Base-by-base conservation (phyloP, 2,888 invertebrate genomes). In the Neria commutata region DNA sequence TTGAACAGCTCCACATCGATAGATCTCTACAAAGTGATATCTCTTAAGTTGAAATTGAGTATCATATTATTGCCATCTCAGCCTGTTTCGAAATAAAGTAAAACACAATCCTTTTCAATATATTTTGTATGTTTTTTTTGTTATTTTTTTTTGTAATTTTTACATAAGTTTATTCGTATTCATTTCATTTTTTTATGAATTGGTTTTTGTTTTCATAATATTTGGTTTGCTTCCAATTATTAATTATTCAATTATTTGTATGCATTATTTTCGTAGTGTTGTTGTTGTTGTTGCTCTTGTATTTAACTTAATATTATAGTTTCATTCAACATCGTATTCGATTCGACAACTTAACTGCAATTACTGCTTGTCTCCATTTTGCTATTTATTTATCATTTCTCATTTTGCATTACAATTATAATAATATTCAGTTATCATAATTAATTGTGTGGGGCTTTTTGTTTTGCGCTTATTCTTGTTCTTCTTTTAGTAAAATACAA, bases 141-240 rank as follows among this genome's bases (percentile, higher is more conserved):
- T 62, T 57, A 52, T 34, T 3, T n/a, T n/a, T n/a, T n/a, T n/a
- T n/a, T n/a, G 21, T 42, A 29, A 42, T 56, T 72, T 74, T 75
- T 73, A 70, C 75, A 75, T 73, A 74, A 74, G 67, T 75, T 75
- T 73, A 73, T 73, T 73, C 64, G 68, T 74, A 70, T 74, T 71
- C 68, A 69, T 67, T 54, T 65, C 59, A 61, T 55, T 62, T 48
- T 61, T 57, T n/a, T n/a, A n/a, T n/a, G n/a, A n/a, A n/a, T n/a
- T n/a, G n/a, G n/a, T n/a, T n/a, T n/a, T n/a, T n/a, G n/a, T n/a
- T n/a, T 37, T 37, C n/a, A 42, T 42, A 42, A 42, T 42, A 40
- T 40, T 49, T 49, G 29, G 49, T 49, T 24, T 33, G 33, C 33
- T 33, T 72, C 68, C 69, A 72, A 71, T 71, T 70, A 74, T 73